Evolutionary conservation across 37 sponge, comb jelly and placozoan species (phyloP).

Genomic region (Bolinopsis microptera): DNA sequence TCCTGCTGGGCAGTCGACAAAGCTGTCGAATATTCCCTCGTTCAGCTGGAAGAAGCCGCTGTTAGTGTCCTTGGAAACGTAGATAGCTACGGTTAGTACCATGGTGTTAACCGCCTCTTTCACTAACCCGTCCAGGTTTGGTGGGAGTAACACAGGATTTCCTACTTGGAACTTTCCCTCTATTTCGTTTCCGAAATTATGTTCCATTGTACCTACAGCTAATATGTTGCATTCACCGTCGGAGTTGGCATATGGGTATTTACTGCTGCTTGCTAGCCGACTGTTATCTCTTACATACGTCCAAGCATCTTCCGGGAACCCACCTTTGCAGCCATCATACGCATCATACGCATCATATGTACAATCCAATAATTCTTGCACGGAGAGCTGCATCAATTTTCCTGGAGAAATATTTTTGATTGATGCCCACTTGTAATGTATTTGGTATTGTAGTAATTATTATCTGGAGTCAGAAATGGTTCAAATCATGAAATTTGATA

Average conservation of each 20-base stretch:
- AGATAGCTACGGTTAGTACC: constrained; percentile 9
- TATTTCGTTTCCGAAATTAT: neutral
- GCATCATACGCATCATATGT: neutral
- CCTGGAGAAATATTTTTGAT: too few species aligned
- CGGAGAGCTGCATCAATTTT: neutral
- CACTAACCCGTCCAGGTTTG: neutral
- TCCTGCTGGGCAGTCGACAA: neutral
- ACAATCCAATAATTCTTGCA: constrained; percentile 35
- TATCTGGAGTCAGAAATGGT: too few species aligned
- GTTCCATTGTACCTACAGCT: neutral
- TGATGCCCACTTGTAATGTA: too few species aligned
- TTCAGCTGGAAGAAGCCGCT: neutral
- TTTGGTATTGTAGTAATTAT: neutral
- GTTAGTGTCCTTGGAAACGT: neutral
- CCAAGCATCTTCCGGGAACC: neutral
- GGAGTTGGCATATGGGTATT: neutral
- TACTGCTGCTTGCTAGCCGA: neutral
- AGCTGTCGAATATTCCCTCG: constrained; percentile 14
- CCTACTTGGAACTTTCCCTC: neutral
- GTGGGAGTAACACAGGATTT: neutral
- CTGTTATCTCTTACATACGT: neutral
- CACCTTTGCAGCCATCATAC: neutral
- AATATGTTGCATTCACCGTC: neutral
- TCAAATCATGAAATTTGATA: too few species aligned
- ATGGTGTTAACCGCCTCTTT: constrained; percentile 15